Conservation (phyloP, 2,113 vertebrate genomes). For the zebrafish (Danio rerio) region GRCz12tu NC_133199.1:27253001-27253500, state of each 20-base stretch:
- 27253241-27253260: slow-evolving; percentile 66
- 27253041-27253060: background rate
- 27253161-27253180: slow-evolving; percentile 30
- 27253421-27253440: background rate
- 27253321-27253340: slow-evolving; percentile 2
- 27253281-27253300: background rate
- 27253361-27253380: background rate
- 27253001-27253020: background rate
- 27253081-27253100: background rate
- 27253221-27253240: slow-evolving; percentile 60
- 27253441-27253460: background rate
- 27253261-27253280: slow-evolving; percentile 60
- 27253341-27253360: background rate
- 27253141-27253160: slow-evolving; percentile 22
- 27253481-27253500: background rate
- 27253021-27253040: background rate
- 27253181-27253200: slow-evolving; percentile 45
- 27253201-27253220: slow-evolving; percentile 15
- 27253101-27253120: background rate
- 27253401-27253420: slow-evolving; percentile 20
- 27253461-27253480: background rate
- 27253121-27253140: background rate
- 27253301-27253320: background rate
- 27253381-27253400: slow-evolving; percentile 2
- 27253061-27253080: background rate